Conservation (phyloP, 2,888 invertebrate genomes). For the Tipula vernalis region DNA sequence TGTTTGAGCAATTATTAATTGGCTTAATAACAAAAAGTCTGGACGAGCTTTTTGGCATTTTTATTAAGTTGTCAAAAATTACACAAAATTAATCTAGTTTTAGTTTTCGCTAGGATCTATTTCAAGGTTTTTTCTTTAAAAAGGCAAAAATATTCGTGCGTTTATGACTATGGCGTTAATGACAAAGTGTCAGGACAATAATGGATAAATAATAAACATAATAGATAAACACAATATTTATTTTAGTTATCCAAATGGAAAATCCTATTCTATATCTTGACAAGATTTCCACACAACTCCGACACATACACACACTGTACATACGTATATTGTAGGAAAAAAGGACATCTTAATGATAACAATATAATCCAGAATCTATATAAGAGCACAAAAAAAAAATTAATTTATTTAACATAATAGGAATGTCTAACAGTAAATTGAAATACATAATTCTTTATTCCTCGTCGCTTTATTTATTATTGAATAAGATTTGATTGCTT, state of each 20-base stretch:
- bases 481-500: background rate
- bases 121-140: too few relatives aligned
- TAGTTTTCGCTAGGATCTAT: too few relatives aligned
- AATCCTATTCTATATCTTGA: background rate
- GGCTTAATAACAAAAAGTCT: too few relatives aligned
- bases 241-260: background rate
- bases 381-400: background rate
- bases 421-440: background rate
- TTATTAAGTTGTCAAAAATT: too few relatives aligned
- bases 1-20: too few relatives aligned
- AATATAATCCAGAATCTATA: background rate
- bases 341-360: background rate
- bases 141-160: too few relatives aligned
- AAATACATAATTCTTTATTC: background rate
- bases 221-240: background rate
- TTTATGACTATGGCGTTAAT: too few relatives aligned
- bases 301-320: background rate
- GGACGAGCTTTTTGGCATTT: too few relatives aligned
- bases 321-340: background rate
- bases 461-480: background rate
- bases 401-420: background rate
- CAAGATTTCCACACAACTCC: background rate
- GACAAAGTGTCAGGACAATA: background rate
- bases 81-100: too few relatives aligned
- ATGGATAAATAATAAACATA: background rate